phyloP scores from a whole-genome alignment of 2,888 invertebrate genomes.

The Acleris literana region DNA sequence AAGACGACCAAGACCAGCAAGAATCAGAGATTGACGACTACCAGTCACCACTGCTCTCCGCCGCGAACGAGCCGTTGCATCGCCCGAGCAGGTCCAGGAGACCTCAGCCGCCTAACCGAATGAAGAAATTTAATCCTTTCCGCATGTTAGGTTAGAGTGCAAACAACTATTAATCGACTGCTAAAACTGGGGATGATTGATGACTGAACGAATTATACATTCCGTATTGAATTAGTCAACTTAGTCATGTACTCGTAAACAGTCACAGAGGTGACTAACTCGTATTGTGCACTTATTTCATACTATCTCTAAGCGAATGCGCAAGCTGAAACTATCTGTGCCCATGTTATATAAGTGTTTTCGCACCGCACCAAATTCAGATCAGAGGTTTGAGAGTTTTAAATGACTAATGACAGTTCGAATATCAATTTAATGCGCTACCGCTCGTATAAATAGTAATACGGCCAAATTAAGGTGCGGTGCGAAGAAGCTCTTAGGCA shows the following conservation, averaged over 20 bases:
- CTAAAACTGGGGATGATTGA: slow-evolving; percentile 52
- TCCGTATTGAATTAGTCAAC: slow-evolving; percentile 56
- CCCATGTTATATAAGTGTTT: background rate
- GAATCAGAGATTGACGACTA: slow-evolving; percentile 63
- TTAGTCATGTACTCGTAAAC: slow-evolving; percentile 46
- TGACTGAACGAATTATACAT: slow-evolving; percentile 57
- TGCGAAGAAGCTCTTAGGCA: slow-evolving; percentile 9
- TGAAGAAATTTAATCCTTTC: slow-evolving; percentile 76
- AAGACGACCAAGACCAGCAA: slow-evolving; percentile 40
- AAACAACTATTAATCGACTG: slow-evolving; percentile 53
- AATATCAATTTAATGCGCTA: too few relatives aligned
- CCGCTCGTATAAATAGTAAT: too few relatives aligned
- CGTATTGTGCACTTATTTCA: slow-evolving; percentile 74
- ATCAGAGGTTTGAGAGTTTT: too few relatives aligned
- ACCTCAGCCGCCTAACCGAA: slow-evolving; percentile 62
- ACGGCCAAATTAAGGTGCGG: too few relatives aligned
- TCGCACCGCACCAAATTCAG: too few relatives aligned
- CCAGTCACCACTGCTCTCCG: slow-evolving; percentile 74
- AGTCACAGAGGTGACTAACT: slow-evolving; percentile 57
- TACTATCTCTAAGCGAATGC: background rate
- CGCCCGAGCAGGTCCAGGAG: slow-evolving; percentile 71
- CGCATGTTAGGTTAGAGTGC: slow-evolving; percentile 73
- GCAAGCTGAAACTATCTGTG: background rate
- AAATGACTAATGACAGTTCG: too few relatives aligned
- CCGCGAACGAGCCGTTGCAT: slow-evolving; percentile 70